Evolutionary conservation across 2,113 vertebrate species (phyloP), one percentile per base, ranked within the genome.

Genomic region (Dicaeum eximium): DNA sequence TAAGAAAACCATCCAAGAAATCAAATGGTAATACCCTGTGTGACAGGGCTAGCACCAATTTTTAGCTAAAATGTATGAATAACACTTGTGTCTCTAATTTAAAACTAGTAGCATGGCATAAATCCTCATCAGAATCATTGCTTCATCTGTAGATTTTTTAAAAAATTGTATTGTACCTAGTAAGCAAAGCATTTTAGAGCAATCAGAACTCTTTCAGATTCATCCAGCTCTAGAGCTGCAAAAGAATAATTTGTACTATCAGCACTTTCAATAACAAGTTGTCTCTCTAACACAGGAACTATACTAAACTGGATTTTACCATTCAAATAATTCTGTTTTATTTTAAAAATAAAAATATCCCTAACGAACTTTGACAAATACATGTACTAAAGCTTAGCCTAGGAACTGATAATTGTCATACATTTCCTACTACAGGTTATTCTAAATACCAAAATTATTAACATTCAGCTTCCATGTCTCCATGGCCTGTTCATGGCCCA

Each of bases 201-300:
- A 93, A 84, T 78, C 40, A 92, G 65, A 89, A 70, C 37, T 48
- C 72, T 85, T 95, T 88, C 58, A 96, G 92, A 92, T 72, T 61
- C 72, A 96, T 30, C 66, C 47, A 69, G 7, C 13, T 80, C 83
- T 42, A 33, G 13, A 74, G 25, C 17, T 88, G 81, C 58, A 86
- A 56, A 85, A 69, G 82, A 89, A 78, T 65, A 69, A 84, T 90
- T 80, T 73, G 8, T 93, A 40, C 31, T 71, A 51, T 75, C 71
- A 80, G 10, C 80, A 70, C 27, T 33, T 53, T 50, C 45, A 53
- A 15, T 64, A n/a, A 27, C 62, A 82, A 82, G 62, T 37, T 85
- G 19, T 87, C 38, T 70, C 22, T 61, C 58, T 83, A 80, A 72
- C 15, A 58, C 1, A 62, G 30, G 4, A 72, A 47, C 35, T 6